phyloP scores from a whole-genome alignment of 1,140 invertebrate genomes.

The Dendroctonus ponderosae region DNA sequence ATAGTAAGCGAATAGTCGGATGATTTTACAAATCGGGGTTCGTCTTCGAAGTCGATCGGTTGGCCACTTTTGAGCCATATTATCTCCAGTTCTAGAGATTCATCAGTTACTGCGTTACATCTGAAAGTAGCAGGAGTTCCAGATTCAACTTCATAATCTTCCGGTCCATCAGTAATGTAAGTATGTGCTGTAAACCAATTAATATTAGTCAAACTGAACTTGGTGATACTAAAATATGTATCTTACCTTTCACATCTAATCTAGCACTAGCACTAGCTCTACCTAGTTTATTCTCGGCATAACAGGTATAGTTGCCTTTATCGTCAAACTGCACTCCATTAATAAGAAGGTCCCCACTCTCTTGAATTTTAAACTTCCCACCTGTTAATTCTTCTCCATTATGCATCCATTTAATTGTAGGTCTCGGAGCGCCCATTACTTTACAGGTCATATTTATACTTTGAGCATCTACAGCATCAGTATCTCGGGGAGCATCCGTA shows the following conservation, averaged over 20 bases:
- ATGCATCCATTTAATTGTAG: constrained; percentile 90
- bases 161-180: constrained; percentile 79
- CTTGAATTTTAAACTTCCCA: constrained; percentile 69
- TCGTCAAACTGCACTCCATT: constrained; percentile 79
- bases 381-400: constrained; percentile 81
- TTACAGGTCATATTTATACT: constrained; percentile 82
- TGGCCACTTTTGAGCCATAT: constrained; percentile 85
- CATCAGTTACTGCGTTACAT: constrained; percentile 87
- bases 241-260: constrained; percentile 77
- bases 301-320: constrained; percentile 86
- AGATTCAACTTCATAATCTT: constrained; percentile 88
- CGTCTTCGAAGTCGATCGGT: constrained; percentile 81
- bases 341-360: constrained; percentile 84
- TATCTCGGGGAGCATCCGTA: constrained; percentile 73
- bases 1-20: constrained; percentile 93
- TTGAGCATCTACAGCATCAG: constrained; percentile 80
- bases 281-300: constrained; percentile 91
- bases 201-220: constrained; percentile 3
- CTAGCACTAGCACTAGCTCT: constrained; percentile 71
- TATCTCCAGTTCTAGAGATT: constrained; percentile 75
- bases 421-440: constrained; percentile 94
- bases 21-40: constrained; percentile 77
- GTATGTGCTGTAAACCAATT: constrained; percentile 62
- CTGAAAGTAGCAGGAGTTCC: constrained; percentile 88
- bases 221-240: neutral